Percentiles rank a stretch among this genome's conserved stretches.
Evolutionary conservation across 1,140 invertebrate genomes (phyloP).

Genomic region (Bombus breviceps): DNA sequence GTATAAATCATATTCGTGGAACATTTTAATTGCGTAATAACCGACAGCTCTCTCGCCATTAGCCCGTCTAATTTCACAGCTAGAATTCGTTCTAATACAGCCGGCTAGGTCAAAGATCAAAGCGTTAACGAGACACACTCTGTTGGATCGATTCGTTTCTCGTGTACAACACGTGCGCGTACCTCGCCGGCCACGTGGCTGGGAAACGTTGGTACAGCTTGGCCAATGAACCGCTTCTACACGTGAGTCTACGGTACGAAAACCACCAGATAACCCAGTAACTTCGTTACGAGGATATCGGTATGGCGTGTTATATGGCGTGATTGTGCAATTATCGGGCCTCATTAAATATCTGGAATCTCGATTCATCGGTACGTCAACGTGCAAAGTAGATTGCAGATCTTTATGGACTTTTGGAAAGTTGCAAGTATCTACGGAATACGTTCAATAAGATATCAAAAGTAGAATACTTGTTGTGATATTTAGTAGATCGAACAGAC

Average conservation of each 20-base stretch:
- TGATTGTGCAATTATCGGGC: conserved; percentile 29
- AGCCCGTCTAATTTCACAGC: conserved; percentile 22
- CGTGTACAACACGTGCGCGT: conserved; percentile 54
- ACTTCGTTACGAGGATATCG: background rate
- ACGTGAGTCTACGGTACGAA: conserved; percentile 49
- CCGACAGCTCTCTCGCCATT: background rate
- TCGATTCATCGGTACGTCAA: no score
- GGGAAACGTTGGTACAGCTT: conserved; percentile 12
- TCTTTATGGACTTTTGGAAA: no score
- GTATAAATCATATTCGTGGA: background rate
- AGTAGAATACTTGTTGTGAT: no score
- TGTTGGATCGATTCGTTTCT: conserved; percentile 37
- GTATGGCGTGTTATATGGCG: no score
- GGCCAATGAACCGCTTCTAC: conserved; percentile 28
- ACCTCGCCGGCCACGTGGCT: conserved; percentile 51
- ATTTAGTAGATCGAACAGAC: no score
- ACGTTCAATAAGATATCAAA: no score
- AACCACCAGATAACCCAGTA: conserved; percentile 37
- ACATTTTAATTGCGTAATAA: conserved; percentile 15
- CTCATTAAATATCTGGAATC: background rate
- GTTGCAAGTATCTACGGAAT: no score
- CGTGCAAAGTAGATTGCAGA: no score
- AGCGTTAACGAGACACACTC: conserved; percentile 37
- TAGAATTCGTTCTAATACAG: conserved; percentile 1
- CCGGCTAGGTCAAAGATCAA: conserved; percentile 17